Conservation (phyloP, 2,888 invertebrate species). For the Parelbella ahira region DNA sequence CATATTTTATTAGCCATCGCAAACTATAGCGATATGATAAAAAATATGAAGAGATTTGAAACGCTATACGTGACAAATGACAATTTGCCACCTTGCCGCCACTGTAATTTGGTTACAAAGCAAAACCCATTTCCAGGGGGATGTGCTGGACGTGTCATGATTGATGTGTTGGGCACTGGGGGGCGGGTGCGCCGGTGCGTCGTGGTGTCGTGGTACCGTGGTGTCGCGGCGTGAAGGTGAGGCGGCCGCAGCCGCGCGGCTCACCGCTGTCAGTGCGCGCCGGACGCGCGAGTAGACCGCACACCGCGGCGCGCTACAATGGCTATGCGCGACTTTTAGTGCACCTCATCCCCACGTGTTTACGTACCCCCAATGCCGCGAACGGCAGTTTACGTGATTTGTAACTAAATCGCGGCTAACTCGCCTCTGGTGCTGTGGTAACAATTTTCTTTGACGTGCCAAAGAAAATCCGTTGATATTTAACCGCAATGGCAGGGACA, state of each 20-base stretch:
- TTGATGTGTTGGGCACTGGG: constrained; percentile 38
- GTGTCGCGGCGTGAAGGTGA: constrained; percentile 37
- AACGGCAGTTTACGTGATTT: constrained; percentile 49
- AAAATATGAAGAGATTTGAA: constrained; percentile 14
- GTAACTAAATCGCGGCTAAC: constrained; percentile 44
- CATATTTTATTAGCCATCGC: too few relatives aligned
- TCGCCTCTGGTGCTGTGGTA: constrained; percentile 39
- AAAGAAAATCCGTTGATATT: constrained; percentile 41
- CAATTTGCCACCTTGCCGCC: constrained; percentile 17
- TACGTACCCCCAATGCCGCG: constrained; percentile 42
- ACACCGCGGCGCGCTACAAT: constrained; percentile 39
- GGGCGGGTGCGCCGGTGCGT: constrained; percentile 28
- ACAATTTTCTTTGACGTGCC: constrained; percentile 44
- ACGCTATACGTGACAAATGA: constrained; percentile 18
- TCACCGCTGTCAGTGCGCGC: constrained; percentile 59
- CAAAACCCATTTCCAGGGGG: constrained; percentile 25
- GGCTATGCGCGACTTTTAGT: constrained; percentile 44
- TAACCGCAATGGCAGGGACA: constrained; percentile 16
- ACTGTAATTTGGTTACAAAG: constrained; percentile 25
- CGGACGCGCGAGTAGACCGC: constrained; percentile 67
- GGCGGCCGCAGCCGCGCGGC: constrained; percentile 38
- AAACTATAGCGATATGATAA: too few relatives aligned
- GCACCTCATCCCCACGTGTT: constrained; percentile 33
- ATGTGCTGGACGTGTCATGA: constrained; percentile 33
- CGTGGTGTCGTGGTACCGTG: constrained; percentile 14